Base-by-base conservation (phyloP, 2,797 vertebrate species). In the Knipowitschia caucasica region DNA sequence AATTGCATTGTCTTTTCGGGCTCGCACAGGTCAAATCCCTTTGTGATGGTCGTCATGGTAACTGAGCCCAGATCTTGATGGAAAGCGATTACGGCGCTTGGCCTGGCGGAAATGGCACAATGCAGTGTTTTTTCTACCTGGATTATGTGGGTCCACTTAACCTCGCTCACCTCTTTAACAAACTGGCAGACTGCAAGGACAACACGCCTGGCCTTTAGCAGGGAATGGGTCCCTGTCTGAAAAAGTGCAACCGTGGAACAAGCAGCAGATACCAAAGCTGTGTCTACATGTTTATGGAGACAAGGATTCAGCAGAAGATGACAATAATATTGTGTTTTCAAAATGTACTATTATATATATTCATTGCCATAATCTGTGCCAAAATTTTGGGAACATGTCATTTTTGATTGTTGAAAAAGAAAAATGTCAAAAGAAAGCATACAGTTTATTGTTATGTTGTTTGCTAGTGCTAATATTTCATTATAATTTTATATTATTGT, bases 41-140 rank as follows among this genome's bases (percentile, higher is more conserved):
- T 79, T 67, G 50, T 65, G 38, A 65, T 69, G 74, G 83, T 85
- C 82, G 82, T 81, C 86, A 84, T 86, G 80, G 81, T 56, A 80
- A 86, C 84, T 57, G 69, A 81, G 66, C 77, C 82, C 69, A 70
- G 54, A 61, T n/a, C 15, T 60, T 67, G 70, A 67, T 30, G 45
- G 47, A 78, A 78, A 75, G 78, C 68, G 66, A 83, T 85, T 77
- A 82, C 53, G 75, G 50, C 56, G 69, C 66, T 64, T 52, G 56
- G 71, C 72, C 57, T 73, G 14, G 59, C 64, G 71, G 75, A 84
- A 77, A 73, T 59, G 55, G 70, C 50, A 59, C 67, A 69, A 77
- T 77, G 70, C 46, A 46, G 54, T 60, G 52, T 38, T 68, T 67
- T 69, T 56, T 69, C 53, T 50, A 67, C 72, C 59, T 25, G 53